These are phyloP conservation scores for Brachionus asplanchnoidis DNA, from an alignment of 1,140 invertebrate genomes.

Conservation along the genomic window DNA sequence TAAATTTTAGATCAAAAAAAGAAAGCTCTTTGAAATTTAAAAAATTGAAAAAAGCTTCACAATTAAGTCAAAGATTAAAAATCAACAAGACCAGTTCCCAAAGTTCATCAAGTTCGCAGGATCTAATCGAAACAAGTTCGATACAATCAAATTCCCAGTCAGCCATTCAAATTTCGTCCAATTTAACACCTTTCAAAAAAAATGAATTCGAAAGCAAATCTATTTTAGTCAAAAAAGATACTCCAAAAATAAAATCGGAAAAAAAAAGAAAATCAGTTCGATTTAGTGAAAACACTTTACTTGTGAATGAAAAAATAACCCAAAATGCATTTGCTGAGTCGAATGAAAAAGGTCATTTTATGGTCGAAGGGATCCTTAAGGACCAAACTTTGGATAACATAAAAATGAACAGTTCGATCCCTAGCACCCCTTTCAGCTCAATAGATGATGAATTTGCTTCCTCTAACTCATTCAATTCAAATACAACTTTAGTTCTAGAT, in stretches of 20 bases:
- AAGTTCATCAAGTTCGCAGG: background rate
- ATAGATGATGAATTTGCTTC: background rate
- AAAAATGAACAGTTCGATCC: background rate
- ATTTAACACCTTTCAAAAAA: background rate
- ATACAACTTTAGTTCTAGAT: conserved; percentile 11
- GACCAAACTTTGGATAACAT: conserved; percentile 28
- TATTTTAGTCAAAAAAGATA: background rate
- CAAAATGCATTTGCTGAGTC: background rate
- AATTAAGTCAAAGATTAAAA: background rate
- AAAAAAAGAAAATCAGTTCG: conserved; percentile 37
- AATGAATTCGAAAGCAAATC: background rate
- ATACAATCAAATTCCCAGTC: background rate
- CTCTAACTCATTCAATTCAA: background rate
- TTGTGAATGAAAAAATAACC: background rate
- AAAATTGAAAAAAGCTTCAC: background rate
- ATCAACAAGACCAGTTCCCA: background rate
- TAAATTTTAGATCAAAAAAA: background rate
- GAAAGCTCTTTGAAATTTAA: background rate
- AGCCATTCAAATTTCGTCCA: background rate
- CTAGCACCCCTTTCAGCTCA: background rate
- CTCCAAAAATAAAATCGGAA: background rate
- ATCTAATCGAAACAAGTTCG: background rate
- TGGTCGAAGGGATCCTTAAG: background rate
- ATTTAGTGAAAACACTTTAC: background rate
- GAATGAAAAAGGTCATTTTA: conserved; percentile 26